Conservation (phyloP, 2,113 vertebrate species). For the Ptilorrhoa leucosticta region DNA sequence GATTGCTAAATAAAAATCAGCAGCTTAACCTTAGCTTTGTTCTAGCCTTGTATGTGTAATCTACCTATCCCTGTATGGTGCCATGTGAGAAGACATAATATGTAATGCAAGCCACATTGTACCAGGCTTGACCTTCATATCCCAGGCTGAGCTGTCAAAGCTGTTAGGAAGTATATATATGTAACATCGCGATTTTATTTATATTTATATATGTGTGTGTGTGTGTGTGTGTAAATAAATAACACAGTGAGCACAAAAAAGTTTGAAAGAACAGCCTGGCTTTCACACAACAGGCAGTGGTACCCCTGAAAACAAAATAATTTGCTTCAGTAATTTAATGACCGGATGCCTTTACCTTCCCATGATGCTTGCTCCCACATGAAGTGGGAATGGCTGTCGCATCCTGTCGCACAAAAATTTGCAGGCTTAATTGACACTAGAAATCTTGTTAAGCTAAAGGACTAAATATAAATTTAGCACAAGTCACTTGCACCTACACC, state of each 20-base stretch:
- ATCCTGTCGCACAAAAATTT: neutral
- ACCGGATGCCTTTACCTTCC: neutral
- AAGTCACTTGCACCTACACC: neutral
- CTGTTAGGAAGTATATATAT: neutral
- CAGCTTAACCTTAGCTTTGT: neutral
- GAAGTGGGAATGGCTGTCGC: neutral
- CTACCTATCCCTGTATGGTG: neutral
- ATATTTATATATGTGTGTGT: neutral
- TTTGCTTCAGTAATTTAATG: neutral
- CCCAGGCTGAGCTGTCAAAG: neutral
- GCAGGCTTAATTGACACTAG: neutral
- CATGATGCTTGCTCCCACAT: accelerated
- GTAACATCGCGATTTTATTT: too few relatives aligned
- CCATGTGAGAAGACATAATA: neutral
- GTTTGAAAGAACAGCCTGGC: neutral
- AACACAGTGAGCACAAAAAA: neutral
- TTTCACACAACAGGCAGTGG: neutral
- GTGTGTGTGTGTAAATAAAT: neutral
- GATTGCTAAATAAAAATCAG: neutral
- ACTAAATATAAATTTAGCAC: neutral
- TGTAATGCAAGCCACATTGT: accelerated
- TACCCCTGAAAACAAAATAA: neutral
- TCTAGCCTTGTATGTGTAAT: neutral
- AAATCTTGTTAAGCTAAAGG: neutral
- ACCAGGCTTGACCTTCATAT: neutral